Evolutionary conservation across 2,113 vertebrate species (phyloP), one percentile per base, ranked within the genome.

Genomic region (rabbit (Oryctolagus cuniculus)): DNA sequence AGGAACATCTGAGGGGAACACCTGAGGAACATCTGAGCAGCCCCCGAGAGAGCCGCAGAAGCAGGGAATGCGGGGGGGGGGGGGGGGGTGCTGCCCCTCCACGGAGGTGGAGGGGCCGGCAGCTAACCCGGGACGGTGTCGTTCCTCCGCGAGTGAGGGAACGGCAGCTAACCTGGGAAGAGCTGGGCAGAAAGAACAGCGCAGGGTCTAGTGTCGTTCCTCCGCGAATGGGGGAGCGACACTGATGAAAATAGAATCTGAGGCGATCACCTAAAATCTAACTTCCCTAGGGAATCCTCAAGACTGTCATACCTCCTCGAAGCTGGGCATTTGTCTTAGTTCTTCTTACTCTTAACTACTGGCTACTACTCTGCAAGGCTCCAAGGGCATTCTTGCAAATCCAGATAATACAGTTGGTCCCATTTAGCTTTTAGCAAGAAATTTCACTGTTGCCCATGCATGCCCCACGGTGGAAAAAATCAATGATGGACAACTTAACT

Each of bases 261-360:
- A 93, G 73, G 84, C 88, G 69, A 90, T 75, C 27, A 91, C 85
- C 27, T 89, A 69, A 94, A 96, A 87, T 31, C 72, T 10, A 27
- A 83, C 77, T 90, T 93, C 34, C 51, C 79, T 36, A 58, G 12
- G 74, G 77, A 93, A 86, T 73, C 72, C 55, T 87, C 5, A 63
- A 93, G 88, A 77, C 73, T 95, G 69, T 74, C n/a, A n/a, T n/a
- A 91, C 67, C 24, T 93, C 66, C 79, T 82, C 38, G 70, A 94
- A 95, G 79, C 19, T 44, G 10, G 79, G 67, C 49, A 70, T 92
- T 96, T 79, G 90, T 91, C 38, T 94, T 72, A 78, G 31, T 63
- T 96, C 67, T 89, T 77, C 58, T 74, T 89, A 87, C 80, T 91
- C 70, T 90, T 89, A 93, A 89, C 93, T 88, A 94, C 69, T 75